phyloP scores from a whole-genome alignment of 1,140 invertebrate species.

The Papilio machaon region DNA sequence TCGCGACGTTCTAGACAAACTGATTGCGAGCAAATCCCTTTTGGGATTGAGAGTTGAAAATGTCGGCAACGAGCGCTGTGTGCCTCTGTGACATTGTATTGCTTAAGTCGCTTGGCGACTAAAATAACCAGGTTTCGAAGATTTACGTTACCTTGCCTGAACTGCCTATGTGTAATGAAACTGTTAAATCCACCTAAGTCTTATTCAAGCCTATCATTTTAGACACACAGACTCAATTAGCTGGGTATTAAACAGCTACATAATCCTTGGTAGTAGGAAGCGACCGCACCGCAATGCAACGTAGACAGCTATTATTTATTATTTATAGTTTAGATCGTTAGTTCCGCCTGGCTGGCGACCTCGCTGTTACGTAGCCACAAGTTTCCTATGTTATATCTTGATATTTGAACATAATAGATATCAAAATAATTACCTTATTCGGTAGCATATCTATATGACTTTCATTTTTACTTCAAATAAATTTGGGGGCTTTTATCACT shows the following conservation, averaged over 20 bases:
- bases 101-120: no score
- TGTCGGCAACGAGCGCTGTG: no score
- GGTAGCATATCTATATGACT: neutral
- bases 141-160: no score
- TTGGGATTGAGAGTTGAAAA: no score
- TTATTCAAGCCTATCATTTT: neutral
- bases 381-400: constrained; percentile 17
- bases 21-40: no score
- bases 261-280: constrained; percentile 32
- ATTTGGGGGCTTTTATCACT: neutral
- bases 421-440: constrained; percentile 9
- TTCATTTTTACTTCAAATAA: neutral
- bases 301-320: constrained; percentile 36
- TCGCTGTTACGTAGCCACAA: constrained; percentile 34
- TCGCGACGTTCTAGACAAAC: no score
- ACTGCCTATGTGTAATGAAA: neutral
- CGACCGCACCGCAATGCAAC: constrained; percentile 9
- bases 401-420: constrained; percentile 10
- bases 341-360: constrained; percentile 34
- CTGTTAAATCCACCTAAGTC: neutral
- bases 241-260: constrained; percentile 24
- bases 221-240: constrained; percentile 8
- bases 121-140: no score
- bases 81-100: no score
- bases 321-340: constrained; percentile 37